Evolutionary conservation across 2,888 invertebrate species (phyloP).

Genomic region (Brachynemurus nebulosus): DNA sequence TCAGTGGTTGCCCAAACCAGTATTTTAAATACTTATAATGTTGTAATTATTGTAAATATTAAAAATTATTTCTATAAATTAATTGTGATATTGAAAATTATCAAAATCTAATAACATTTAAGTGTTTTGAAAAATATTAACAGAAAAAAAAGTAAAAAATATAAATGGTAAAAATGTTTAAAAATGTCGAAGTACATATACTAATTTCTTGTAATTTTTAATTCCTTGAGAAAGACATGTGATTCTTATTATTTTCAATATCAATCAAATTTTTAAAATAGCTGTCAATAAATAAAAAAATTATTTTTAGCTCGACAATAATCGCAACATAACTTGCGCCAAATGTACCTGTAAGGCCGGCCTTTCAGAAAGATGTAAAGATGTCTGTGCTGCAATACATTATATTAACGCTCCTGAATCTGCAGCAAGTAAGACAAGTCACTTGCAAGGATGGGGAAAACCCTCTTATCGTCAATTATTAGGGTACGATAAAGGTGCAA

Average conservation of each 20-base stretch:
- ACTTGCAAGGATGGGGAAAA: neutral
- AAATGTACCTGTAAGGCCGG: conserved; percentile 14
- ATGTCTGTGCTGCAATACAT: conserved; percentile 13
- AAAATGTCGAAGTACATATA: too few relatives aligned
- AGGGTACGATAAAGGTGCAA: neutral
- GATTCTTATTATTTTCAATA: too few relatives aligned
- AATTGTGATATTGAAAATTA: too few relatives aligned
- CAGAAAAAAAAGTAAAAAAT: too few relatives aligned
- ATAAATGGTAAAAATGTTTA: too few relatives aligned
- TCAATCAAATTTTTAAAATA: too few relatives aligned
- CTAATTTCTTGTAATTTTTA: too few relatives aligned
- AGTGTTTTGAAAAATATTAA: too few relatives aligned
- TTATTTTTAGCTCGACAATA: conserved; percentile 2
- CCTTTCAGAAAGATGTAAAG: conserved; percentile 12
- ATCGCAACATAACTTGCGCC: conserved; percentile 8
- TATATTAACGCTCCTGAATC: conserved; percentile 10
- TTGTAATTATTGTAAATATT: conserved; percentile 12
- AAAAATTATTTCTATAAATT: neutral
- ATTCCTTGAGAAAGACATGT: too few relatives aligned
- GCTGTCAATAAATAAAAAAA: too few relatives aligned
- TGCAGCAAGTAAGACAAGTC: neutral
- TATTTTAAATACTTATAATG: conserved; percentile 9
- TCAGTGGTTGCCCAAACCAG: conserved; percentile 10
- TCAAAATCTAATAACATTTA: too few relatives aligned
- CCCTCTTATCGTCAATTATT: neutral